Base-by-base conservation (phyloP, 2,888 invertebrate species). In the Timandra comae region DNA sequence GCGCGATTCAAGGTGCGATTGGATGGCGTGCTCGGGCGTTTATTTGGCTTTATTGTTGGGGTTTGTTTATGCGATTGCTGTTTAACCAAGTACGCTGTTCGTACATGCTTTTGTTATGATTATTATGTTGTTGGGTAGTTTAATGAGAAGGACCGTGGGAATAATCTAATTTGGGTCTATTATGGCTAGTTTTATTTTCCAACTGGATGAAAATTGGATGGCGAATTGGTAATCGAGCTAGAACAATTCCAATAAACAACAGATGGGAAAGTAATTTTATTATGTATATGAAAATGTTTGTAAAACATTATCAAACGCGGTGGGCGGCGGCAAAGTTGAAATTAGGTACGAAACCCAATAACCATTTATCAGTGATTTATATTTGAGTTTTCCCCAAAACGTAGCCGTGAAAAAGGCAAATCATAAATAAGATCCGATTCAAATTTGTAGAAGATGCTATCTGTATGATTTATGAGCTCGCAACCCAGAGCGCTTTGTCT, bases 371-470 rank as follows among this genome's bases (percentile, higher is more conserved):
- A 77, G 61, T 78, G 78, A 84, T 80, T 82, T 81, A 81, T 81
- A 70, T 71, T 69, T 63, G 67, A 80, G 62, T 82, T 81, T 82
- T 79, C 80, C 80, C 80, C 63, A 80, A 82, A 81, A 78, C 74
- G 75, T 77, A 78, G 73, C 84, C 75, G 84, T 84, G 81, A 85
- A 86, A 86, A 82, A 82, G 82, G 80, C 84, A 79, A 84, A 85
- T 85, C 85, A 80, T 86, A 86, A 86, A 86, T 84, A 85, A 85
- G 82, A 82, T 85, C 85, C 84, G 86, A 84, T 85, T 86, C 86
- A 86, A 86, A 86, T 86, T 86, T 86, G 85, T 86, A 80, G 80
- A 84, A 84, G 86, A 86, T 86, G 79, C 66, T 86, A 86, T 86
- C 86, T 56, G 62, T 71, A 76, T 86, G 86, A 86, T 85, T 86